phyloP scores from a whole-genome alignment of 2,797 vertebrate genomes.

The Anabacerthia variegaticeps region DNA sequence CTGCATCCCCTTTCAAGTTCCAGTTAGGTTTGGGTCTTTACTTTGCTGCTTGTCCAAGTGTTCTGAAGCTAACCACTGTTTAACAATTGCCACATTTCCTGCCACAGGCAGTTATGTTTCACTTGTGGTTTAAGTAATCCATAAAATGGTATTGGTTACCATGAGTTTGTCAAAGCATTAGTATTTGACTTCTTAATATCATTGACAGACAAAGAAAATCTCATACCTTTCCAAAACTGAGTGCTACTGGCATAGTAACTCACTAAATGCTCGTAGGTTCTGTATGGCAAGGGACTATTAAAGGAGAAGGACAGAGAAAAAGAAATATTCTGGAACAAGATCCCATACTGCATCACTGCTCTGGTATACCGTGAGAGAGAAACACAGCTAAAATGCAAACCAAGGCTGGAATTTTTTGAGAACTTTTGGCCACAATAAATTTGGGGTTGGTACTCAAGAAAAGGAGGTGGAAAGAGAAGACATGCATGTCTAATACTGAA shows the following conservation, averaged over 20 bases:
- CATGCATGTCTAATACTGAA: conserved; percentile 57
- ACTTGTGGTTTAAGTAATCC: conserved; percentile 49
- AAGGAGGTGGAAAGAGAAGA: conserved; percentile 63
- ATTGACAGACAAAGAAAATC: conserved; percentile 29
- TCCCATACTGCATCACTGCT: background rate
- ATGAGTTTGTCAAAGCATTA: conserved; percentile 36
- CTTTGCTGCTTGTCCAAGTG: conserved; percentile 6
- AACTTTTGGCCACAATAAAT: conserved; percentile 48
- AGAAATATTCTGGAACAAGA: conserved; percentile 31
- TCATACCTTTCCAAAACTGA: conserved; percentile 8
- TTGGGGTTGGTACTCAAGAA: conserved; percentile 60
- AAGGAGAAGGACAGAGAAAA: conserved; percentile 9
- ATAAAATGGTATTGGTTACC: conserved; percentile 17
- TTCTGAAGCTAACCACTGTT: conserved; percentile 38
- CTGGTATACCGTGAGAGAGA: conserved; percentile 40
- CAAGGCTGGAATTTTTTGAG: background rate
- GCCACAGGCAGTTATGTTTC: conserved; percentile 15
- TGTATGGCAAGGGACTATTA: background rate
- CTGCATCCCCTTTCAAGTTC: background rate
- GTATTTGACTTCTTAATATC: conserved; percentile 35
- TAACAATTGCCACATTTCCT: conserved; percentile 55
- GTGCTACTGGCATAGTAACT: conserved; percentile 5
- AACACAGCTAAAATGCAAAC: conserved; percentile 26
- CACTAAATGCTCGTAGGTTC: background rate
- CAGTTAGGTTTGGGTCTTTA: background rate